Percentiles rank a stretch among this genome's conserved stretches.
phyloP scores from a whole-genome alignment of 37 sponge, comb jelly and placozoan genomes.

The Beroe ovata region DNA sequence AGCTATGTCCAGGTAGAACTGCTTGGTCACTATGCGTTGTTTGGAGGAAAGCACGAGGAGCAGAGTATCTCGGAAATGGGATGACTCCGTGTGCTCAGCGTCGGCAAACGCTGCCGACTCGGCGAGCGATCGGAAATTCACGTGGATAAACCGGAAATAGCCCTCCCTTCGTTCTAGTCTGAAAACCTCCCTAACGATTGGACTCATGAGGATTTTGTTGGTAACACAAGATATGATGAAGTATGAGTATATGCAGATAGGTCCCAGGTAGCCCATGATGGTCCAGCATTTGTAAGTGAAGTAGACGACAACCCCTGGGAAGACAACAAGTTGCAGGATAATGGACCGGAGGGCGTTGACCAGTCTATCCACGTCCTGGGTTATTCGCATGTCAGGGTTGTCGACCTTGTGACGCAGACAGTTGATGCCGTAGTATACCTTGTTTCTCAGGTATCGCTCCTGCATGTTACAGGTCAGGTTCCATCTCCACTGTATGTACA shows the following conservation, averaged over 20 bases:
- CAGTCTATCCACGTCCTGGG: conserved; percentile 59
- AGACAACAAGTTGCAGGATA: conserved; percentile 34
- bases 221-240: background rate
- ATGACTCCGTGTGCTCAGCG: background rate
- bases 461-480: conserved; percentile 7
- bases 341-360: conserved; percentile 26
- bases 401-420: conserved; percentile 1
- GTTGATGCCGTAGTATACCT: conserved; percentile 32
- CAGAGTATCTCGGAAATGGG: conserved; percentile 1
- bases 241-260: conserved; percentile 49
- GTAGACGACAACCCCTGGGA: conserved; percentile 47
- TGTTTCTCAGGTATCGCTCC: conserved; percentile 1
- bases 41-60: background rate
- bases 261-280: conserved; percentile 43
- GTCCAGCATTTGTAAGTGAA: conserved; percentile 64
- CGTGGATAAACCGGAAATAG: conserved; percentile 36
- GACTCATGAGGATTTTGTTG: conserved; percentile 31
- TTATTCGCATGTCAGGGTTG: conserved; percentile 65
- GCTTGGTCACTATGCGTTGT: conserved; percentile 30
- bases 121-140: background rate
- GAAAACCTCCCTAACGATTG: conserved; percentile 36
- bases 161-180: conserved; percentile 28
- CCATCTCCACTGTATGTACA: conserved; percentile 64
- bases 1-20: conserved; percentile 1
- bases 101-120: conserved; percentile 56